Conservation (phyloP, 1,140 invertebrate genomes). For the Euborellia annulipes region DNA sequence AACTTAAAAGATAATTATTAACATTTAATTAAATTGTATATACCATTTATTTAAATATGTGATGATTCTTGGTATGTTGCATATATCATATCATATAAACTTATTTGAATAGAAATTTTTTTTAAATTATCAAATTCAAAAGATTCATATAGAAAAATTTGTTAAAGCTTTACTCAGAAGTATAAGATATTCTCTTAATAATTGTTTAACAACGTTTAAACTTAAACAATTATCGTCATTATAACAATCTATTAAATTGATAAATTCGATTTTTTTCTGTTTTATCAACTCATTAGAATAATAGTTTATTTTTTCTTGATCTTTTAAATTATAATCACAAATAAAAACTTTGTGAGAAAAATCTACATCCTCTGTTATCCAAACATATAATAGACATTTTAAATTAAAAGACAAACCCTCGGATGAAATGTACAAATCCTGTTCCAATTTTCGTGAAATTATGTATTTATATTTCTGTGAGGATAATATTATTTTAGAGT, state of each 20-base stretch:
- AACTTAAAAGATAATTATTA: too few species aligned
- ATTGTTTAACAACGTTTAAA: constrained; percentile 21
- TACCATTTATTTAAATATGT: too few species aligned
- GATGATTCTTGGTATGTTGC: too few species aligned
- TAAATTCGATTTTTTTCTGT: constrained; percentile 18
- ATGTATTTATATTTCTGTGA: constrained; percentile 31
- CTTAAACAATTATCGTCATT: constrained; percentile 12
- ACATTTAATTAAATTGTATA: too few species aligned
- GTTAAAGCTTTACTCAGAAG: constrained; percentile 9
- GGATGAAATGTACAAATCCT: constrained; percentile 33
- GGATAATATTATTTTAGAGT: constrained; percentile 4
- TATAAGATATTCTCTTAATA: constrained; percentile 23
- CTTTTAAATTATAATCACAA: constrained; percentile 19
- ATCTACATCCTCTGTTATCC: constrained; percentile 16
- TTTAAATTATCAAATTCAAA: too few species aligned
- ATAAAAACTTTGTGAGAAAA: constrained; percentile 25
- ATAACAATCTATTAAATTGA: constrained; percentile 16
- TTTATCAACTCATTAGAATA: constrained; percentile 19
- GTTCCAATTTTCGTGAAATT: constrained; percentile 31
- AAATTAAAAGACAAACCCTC: constrained; percentile 38
- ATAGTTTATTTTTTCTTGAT: constrained; percentile 13
- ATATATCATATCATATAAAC: too few species aligned
- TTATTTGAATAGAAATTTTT: too few species aligned
- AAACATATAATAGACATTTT: constrained; percentile 24
- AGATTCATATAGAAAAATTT: too few species aligned